Conservation (phyloP, 2,113 vertebrate species). For the Brienomyrus longianalis region DNA sequence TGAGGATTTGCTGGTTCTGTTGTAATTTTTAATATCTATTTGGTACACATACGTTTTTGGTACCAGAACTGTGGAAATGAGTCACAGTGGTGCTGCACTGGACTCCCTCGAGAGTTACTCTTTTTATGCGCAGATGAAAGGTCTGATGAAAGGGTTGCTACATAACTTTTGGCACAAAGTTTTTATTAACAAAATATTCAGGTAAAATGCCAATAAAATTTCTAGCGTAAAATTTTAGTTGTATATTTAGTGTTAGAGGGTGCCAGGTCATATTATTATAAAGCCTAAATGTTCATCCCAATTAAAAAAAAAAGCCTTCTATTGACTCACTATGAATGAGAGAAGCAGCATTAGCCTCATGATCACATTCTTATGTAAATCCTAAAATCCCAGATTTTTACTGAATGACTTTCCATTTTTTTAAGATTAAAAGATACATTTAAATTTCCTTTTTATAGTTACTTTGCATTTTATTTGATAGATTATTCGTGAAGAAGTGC, state of each 20-base stretch:
- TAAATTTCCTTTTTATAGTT: conserved; percentile 13
- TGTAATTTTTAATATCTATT: background rate
- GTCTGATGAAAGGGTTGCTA: background rate
- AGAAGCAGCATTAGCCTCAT: background rate
- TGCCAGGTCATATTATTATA: background rate
- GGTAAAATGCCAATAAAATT: background rate
- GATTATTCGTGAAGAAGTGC: conserved; percentile 7
- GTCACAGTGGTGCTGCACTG: background rate
- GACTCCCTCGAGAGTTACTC: background rate
- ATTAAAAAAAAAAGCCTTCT: background rate
- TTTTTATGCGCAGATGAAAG: conserved; percentile 11
- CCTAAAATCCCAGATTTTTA: conserved; percentile 11
- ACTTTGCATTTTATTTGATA: conserved; percentile 4
- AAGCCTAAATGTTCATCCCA: background rate
- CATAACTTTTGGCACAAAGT: background rate
- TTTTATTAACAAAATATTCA: background rate
- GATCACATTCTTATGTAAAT: conserved; percentile 9
- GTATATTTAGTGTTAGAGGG: background rate
- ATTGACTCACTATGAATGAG: background rate
- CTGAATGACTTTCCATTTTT: conserved; percentile 4
- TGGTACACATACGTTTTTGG: background rate
- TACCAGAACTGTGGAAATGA: background rate
- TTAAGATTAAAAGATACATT: conserved; percentile 11
- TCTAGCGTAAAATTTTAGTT: background rate
- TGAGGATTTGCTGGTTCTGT: background rate